Conservation (phyloP, 2,113 vertebrate genomes). For the Seriola dumerili region DNA sequence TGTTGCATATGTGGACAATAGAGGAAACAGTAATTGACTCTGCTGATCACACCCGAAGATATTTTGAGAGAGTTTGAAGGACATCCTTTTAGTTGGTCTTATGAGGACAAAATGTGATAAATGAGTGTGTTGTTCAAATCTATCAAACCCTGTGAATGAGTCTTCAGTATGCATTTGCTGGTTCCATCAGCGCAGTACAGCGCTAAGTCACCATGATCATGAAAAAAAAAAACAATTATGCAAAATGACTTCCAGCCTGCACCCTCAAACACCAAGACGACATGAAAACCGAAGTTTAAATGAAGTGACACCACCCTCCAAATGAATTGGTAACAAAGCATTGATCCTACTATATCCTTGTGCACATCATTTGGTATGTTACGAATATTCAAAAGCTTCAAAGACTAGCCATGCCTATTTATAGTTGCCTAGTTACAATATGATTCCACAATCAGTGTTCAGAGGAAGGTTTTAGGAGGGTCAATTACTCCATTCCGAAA, state of each 20-base stretch:
- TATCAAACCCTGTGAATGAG: neutral
- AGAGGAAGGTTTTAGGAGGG: neutral
- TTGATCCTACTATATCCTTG: neutral
- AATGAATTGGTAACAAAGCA: neutral
- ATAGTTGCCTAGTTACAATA: neutral
- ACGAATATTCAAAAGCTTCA: neutral
- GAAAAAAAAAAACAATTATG: neutral
- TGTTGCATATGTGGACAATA: neutral
- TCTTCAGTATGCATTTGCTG: neutral
- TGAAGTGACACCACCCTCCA: neutral
- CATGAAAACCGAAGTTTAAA: neutral
- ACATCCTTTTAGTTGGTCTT: neutral
- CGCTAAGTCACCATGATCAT: neutral
- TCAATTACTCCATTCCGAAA: neutral
- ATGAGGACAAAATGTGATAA: neutral
- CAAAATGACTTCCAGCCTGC: neutral
- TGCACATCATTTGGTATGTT: neutral
- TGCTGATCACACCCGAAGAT: neutral
- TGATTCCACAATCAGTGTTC: neutral
- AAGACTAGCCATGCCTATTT: neutral
- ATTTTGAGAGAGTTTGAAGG: neutral
- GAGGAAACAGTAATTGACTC: neutral
- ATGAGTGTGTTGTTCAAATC: neutral
- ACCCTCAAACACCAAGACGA: too few species aligned
- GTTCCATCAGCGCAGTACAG: neutral